Conservation (phyloP, 2,888 invertebrate genomes). For the Criorhina ranunculi region DNA sequence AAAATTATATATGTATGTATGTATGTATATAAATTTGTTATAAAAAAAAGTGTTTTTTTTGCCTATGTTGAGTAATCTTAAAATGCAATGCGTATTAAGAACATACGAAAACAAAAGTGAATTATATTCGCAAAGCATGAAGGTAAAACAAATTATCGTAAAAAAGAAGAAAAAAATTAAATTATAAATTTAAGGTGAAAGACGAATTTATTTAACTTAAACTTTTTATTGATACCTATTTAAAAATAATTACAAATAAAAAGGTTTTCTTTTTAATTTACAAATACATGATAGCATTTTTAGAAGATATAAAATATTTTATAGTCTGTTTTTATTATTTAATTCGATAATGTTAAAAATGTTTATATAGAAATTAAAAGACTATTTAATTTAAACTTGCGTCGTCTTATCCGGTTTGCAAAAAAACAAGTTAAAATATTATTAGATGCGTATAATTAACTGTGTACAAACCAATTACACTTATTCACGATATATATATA, state of each 20-base stretch:
- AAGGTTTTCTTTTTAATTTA: slow-evolving; percentile 24
- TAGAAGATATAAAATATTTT: slow-evolving; percentile 9
- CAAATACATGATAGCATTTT: slow-evolving; percentile 34
- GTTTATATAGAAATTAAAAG: slow-evolving; percentile 20
- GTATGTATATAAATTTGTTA: slow-evolving; percentile 36
- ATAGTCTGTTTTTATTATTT: slow-evolving; percentile 3
- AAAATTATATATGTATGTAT: slow-evolving; percentile 36
- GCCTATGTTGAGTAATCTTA: slow-evolving; percentile 54
- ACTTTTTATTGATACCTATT: slow-evolving; percentile 52
- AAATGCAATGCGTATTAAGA: slow-evolving; percentile 45
- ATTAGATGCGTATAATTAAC: slow-evolving; percentile 17
- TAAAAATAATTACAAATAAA: slow-evolving; percentile 53
- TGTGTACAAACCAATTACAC: slow-evolving; percentile 54
- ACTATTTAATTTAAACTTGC: slow-evolving; percentile 36
- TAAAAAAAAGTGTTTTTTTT: slow-evolving; percentile 50
- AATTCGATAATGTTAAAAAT: slow-evolving; percentile 10
- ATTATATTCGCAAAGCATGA: slow-evolving; percentile 39
- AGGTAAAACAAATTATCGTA: slow-evolving; percentile 42
- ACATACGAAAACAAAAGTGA: slow-evolving; percentile 31
- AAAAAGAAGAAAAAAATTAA: slow-evolving; percentile 45
- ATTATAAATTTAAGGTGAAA: slow-evolving; percentile 47
- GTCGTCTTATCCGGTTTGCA: slow-evolving; percentile 31
- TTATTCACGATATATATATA: slow-evolving; percentile 48
- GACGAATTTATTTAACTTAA: slow-evolving; percentile 52
- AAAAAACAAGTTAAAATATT: slow-evolving; percentile 51